A percentile compares a stretch with the other conserved stretches of the same genome.
phyloP scores from a whole-genome alignment of 2,797 vertebrate genomes.

The Smutsia gigantea region DNA sequence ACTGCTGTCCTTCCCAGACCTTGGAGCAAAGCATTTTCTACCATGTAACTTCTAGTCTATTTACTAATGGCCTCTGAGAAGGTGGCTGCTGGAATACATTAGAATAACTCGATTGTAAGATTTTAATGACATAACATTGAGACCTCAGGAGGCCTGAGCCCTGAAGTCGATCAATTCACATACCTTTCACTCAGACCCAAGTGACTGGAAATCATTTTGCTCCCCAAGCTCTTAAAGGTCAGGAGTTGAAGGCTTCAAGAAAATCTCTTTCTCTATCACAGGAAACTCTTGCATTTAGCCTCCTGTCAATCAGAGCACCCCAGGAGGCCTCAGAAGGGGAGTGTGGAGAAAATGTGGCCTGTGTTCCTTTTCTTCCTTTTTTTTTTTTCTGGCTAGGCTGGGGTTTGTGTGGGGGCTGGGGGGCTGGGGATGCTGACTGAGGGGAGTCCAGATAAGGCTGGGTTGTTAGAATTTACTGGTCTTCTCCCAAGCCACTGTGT shows the following conservation, averaged over 20 bases:
- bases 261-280: slow-evolving; percentile 70
- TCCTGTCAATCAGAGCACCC: slow-evolving; percentile 3
- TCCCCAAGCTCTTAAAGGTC: slow-evolving; percentile 75
- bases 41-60: neutral
- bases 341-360: neutral
- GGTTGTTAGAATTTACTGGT: neutral
- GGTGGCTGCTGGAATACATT: slow-evolving; percentile 71
- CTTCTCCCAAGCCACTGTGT: neutral
- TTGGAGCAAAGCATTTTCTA: neutral
- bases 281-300: slow-evolving; percentile 60
- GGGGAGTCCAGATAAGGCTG: neutral
- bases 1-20: neutral
- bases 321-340: slow-evolving; percentile 30
- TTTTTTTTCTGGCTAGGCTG: neutral
- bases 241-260: slow-evolving; percentile 76
- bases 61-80: slow-evolving; percentile 59
- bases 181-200: slow-evolving; percentile 75
- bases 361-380: neutral
- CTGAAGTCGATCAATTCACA: slow-evolving; percentile 60
- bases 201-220: slow-evolving; percentile 79
- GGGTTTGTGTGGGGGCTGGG: neutral
- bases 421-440: neutral
- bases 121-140: slow-evolving; percentile 72
- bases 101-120: slow-evolving; percentile 65
- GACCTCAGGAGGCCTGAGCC: slow-evolving; percentile 57